These are phyloP conservation scores for Nesidiocoris tenuis DNA, from an alignment of 2,888 invertebrate species.

Conservation along the genomic window DNA sequence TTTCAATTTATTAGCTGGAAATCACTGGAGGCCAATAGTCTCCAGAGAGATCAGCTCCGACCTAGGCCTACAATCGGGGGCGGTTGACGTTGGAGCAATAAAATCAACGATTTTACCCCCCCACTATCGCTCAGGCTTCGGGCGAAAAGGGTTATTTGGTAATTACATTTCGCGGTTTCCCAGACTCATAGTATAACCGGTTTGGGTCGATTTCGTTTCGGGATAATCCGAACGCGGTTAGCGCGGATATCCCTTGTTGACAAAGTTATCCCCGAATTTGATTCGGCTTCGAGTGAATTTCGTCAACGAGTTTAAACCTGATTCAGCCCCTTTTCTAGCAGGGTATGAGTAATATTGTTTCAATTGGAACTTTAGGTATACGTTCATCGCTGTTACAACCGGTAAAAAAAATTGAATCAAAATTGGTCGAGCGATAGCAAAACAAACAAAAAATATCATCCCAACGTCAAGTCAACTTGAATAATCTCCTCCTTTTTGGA, in stretches of 20 bases:
- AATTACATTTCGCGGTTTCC: background rate
- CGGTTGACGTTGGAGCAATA: background rate
- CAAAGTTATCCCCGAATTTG: background rate
- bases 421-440: too few relatives aligned
- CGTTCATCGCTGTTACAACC: too few relatives aligned
- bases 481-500: too few relatives aligned
- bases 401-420: too few relatives aligned
- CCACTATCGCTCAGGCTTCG: background rate
- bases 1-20: constrained; percentile 13
- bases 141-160: background rate
- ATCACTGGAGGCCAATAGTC: constrained; percentile 1
- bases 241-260: background rate
- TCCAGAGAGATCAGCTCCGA: background rate
- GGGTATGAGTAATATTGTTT: too few relatives aligned
- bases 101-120: background rate
- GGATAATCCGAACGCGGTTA: background rate
- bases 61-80: background rate
- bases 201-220: background rate
- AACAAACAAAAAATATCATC: too few relatives aligned
- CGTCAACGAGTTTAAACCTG: background rate
- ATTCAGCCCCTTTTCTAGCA: too few relatives aligned
- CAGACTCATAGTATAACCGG: background rate
- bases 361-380: too few relatives aligned
- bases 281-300: background rate
- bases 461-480: too few relatives aligned